phyloP scores from a whole-genome alignment of 2,113 vertebrate genomes.

The Zingel zingel region DNA sequence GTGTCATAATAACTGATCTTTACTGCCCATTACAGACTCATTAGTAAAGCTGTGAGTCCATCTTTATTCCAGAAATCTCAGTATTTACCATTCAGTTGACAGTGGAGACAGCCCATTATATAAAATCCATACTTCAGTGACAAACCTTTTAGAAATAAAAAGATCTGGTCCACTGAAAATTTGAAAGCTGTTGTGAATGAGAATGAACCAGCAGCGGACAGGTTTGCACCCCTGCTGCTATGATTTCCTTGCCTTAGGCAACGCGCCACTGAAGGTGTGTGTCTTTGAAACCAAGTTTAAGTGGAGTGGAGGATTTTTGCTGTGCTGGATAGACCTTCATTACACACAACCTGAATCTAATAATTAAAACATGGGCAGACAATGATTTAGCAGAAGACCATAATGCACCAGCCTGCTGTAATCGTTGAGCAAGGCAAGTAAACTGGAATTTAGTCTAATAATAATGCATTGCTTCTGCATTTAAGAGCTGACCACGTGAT shows the following conservation, averaged over 20 bases:
- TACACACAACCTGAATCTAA: conserved; percentile 5
- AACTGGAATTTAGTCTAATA: conserved; percentile 2
- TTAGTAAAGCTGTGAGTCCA: background rate
- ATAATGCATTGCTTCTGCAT: background rate
- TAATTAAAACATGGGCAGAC: conserved; percentile 19
- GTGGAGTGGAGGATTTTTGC: background rate
- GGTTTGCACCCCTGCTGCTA: conserved; percentile 52
- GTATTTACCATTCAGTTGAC: conserved; percentile 34
- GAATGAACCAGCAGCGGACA: conserved; percentile 45
- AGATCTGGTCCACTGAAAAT: conserved; percentile 19
- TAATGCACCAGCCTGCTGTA: background rate
- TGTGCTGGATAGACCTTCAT: background rate
- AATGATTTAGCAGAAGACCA: background rate
- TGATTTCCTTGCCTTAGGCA: conserved; percentile 50
- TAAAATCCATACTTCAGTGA: conserved; percentile 33
- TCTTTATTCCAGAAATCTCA: conserved; percentile 9
- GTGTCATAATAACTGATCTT: conserved; percentile 15
- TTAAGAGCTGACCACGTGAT: background rate
- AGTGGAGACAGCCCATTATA: conserved; percentile 30
- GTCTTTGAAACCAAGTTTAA: conserved; percentile 47
- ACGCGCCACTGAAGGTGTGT: conserved; percentile 11
- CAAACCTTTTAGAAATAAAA: conserved; percentile 36
- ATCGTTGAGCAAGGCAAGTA: background rate
- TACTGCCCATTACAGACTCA: conserved; percentile 14
- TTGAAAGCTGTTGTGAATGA: conserved; percentile 40